Conservation (phyloP, 2,888 invertebrate genomes). For the Dermolepida albohirtum region DNA sequence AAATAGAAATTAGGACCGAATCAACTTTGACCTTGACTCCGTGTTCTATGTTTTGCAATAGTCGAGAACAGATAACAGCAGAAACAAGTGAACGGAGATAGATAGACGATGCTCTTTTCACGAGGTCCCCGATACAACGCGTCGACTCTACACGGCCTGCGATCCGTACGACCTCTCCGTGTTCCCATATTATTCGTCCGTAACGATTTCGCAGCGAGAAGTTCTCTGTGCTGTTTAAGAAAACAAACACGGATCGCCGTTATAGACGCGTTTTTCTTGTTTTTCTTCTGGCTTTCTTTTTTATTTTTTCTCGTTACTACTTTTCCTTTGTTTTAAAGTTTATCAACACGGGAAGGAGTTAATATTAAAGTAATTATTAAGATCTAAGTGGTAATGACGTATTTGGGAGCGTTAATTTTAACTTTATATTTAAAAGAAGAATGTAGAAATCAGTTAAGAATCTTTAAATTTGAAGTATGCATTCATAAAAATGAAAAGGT, state of each 20-base stretch:
- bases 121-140: background rate
- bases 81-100: constrained; percentile 30
- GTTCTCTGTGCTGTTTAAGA: constrained; percentile 18
- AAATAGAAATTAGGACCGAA: constrained; percentile 31
- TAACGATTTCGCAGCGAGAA: background rate
- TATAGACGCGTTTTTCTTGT: constrained; percentile 17
- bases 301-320: background rate
- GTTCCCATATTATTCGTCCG: too few species aligned
- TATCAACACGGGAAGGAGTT: too few species aligned
- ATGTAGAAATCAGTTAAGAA: too few species aligned
- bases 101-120: background rate
- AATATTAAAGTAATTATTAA: too few species aligned
- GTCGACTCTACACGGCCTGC: background rate
- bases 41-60: too few species aligned
- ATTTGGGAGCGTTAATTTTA: too few species aligned
- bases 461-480: too few species aligned
- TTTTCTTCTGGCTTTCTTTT: constrained; percentile 7
- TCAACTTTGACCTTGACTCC: constrained; percentile 35
- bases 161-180: too few species aligned
- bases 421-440: too few species aligned
- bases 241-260: constrained; percentile 28
- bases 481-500: too few species aligned
- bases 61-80: constrained; percentile 14
- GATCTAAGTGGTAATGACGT: too few species aligned
- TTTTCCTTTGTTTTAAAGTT: background rate